Evolutionary conservation across 2,113 vertebrate genomes (phyloP), one percentile per base, ranked within the genome.

Genomic region (Setophaga petechia): DNA sequence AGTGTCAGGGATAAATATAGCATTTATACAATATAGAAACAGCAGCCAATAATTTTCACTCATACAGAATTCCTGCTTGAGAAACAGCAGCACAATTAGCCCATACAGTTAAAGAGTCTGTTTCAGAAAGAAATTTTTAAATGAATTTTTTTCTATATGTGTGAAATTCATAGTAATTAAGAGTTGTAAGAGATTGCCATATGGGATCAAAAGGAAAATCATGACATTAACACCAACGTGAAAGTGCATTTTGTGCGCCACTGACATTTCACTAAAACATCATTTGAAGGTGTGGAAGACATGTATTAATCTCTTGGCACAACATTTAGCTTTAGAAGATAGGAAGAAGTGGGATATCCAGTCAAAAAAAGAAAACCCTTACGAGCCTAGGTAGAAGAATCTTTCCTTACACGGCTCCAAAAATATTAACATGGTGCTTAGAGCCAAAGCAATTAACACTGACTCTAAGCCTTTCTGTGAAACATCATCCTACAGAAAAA

Each of bases 1-100:
- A 93, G 78, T 77, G 35, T 84, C 58, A 67, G 30, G 17, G 27
- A 86, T 81, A 95, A 96, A 95, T 87, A 93, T 63, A 91, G 65
- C 49, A 87, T 87, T 92, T 89, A 73, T 65, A 89, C 44, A 92
- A 83, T 89, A 84, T 77, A 71, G 35, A 82, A 89, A 77, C 35
- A 76, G 51, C 54, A 91, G 72, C 59, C 86, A 95, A 89, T 88
- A 95, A 80, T 89, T 94, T 94, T 95, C 79, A 58, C 31, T 91
- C 39, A 67, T 51, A 71, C 19, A 75, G 39, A 91, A 89, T 39
- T 91, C 52, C 47, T 94, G 14, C 51, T 89, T 91, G 52, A 84
- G 77, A 14, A 91, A 74, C 68, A 84, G 51, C 73, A 87, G 27
- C 28, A 76, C 57, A 92, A 88, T 84, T 68, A 66, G 20, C 28